A percentile compares a stretch with the other conserved stretches of the same genome.
phyloP scores from a whole-genome alignment of 1,140 invertebrate species.

The Camponotus floridanus region DNA sequence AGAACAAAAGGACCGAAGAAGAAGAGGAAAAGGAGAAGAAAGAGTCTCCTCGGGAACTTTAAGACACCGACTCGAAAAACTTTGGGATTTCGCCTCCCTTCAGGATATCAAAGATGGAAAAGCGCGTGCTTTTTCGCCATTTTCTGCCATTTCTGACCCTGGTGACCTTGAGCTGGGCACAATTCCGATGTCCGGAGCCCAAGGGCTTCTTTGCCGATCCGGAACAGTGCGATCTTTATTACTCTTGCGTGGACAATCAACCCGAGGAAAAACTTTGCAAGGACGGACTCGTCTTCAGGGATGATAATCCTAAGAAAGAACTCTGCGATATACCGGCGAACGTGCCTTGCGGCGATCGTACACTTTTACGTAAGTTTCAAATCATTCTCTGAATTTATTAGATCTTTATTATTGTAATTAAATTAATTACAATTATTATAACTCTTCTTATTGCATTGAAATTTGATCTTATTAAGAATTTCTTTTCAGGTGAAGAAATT shows the following conservation, averaged over 20 bases:
- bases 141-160: slow-evolving; percentile 33
- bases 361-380: slow-evolving; percentile 90
- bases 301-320: slow-evolving; percentile 91
- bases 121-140: slow-evolving; percentile 35
- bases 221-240: slow-evolving; percentile 94
- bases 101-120: neutral
- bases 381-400: neutral
- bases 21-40: slow-evolving; percentile 11
- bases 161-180: slow-evolving; percentile 63
- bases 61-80: neutral
- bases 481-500: neutral
- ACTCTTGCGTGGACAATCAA: slow-evolving; percentile 90
- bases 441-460: neutral
- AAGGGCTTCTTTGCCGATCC: slow-evolving; percentile 92
- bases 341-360: slow-evolving; percentile 92
- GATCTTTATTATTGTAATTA: slow-evolving; percentile 7
- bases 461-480: neutral
- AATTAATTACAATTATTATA: neutral
- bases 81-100: neutral
- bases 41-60: neutral
- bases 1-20: slow-evolving; percentile 23
- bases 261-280: slow-evolving; percentile 92
- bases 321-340: slow-evolving; percentile 93
- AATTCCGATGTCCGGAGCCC: slow-evolving; percentile 91
- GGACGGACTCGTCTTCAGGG: slow-evolving; percentile 93